Conservation (phyloP, 2,113 vertebrate genomes). For the Uropsilus gracilis region DNA sequence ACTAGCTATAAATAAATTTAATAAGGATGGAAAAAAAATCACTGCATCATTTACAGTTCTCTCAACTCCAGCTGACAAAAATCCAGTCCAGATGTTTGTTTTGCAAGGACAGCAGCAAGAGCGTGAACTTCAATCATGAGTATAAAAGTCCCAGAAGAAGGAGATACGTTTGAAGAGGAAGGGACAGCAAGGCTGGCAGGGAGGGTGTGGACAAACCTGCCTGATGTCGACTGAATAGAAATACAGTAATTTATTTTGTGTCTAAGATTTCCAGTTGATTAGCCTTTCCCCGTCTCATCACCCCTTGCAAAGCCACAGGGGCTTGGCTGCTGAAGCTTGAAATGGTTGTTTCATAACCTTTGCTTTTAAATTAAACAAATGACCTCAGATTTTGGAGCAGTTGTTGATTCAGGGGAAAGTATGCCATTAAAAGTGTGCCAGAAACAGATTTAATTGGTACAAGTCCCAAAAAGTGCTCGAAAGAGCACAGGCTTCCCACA, state of each 20-base stretch:
- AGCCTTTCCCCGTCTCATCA: constrained; percentile 56
- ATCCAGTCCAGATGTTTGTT: constrained; percentile 75
- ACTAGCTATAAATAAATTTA: constrained; percentile 80
- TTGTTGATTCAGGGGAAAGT: constrained; percentile 84
- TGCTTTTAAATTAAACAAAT: constrained; percentile 90
- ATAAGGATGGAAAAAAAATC: constrained; percentile 71
- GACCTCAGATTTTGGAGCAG: constrained; percentile 86
- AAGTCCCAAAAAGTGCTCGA: constrained; percentile 83
- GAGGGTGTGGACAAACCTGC: constrained; percentile 21
- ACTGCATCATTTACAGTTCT: constrained; percentile 78
- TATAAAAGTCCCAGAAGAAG: constrained; percentile 35
- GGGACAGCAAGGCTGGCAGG: constrained; percentile 35
- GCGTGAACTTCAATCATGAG: constrained; percentile 39
- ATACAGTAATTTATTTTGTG: constrained; percentile 75
- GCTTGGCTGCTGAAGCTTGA: constrained; percentile 82
- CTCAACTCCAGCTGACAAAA: constrained; percentile 80
- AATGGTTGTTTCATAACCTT: constrained; percentile 85
- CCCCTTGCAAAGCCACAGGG: constrained; percentile 78
- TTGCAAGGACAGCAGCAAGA: constrained; percentile 71
- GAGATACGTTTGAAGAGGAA: constrained; percentile 58
- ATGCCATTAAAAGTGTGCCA: constrained; percentile 87
- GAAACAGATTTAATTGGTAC: constrained; percentile 85
- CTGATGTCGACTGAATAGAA: constrained; percentile 63
- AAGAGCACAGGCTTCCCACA: constrained; percentile 82
- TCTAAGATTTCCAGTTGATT: constrained; percentile 77